Evolutionary conservation across 2,888 invertebrate species (phyloP).

Genomic region (Lycaena phlaeas): DNA sequence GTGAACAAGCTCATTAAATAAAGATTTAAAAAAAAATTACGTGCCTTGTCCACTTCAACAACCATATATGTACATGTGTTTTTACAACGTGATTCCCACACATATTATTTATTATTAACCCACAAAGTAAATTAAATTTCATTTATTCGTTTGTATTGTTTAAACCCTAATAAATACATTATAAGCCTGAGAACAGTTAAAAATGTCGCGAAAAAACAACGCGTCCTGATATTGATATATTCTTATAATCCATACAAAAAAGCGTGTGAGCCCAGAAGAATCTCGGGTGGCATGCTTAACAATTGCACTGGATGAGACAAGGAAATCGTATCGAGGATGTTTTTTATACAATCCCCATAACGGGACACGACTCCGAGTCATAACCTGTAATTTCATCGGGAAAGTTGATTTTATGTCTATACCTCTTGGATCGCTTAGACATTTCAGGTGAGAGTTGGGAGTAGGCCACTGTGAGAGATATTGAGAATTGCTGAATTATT

Average conservation of each 20-base stretch:
- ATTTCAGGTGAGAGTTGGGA: background rate
- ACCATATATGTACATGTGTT: too few species aligned
- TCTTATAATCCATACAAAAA: background rate
- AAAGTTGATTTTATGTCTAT: constrained; percentile 11
- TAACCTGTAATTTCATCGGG: constrained; percentile 15
- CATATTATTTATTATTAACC: too few species aligned
- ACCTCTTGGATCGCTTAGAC: background rate
- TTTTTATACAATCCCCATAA: constrained; percentile 2
- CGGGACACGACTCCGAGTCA: constrained; percentile 10
- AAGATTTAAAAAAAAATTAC: too few species aligned
- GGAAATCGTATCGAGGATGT: constrained; percentile 5
- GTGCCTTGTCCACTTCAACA: too few species aligned
- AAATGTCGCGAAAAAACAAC: background rate
- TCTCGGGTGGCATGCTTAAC: background rate
- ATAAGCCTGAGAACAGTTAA: background rate
- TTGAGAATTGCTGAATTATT: too few species aligned
- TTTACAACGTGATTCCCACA: too few species aligned
- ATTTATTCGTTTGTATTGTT: too few species aligned
- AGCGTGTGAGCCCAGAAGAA: constrained; percentile 3
- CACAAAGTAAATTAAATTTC: too few species aligned
- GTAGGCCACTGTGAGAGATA: too few species aligned
- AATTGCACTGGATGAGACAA: constrained; percentile 5
- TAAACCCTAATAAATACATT: constrained; percentile 5
- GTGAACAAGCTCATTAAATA: too few species aligned
- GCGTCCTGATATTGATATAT: background rate